A percentile compares a stretch with the other conserved stretches of the same genome.
phyloP scores from a whole-genome alignment of 2,797 vertebrate genomes.

The Enteromius argenteus region DNA sequence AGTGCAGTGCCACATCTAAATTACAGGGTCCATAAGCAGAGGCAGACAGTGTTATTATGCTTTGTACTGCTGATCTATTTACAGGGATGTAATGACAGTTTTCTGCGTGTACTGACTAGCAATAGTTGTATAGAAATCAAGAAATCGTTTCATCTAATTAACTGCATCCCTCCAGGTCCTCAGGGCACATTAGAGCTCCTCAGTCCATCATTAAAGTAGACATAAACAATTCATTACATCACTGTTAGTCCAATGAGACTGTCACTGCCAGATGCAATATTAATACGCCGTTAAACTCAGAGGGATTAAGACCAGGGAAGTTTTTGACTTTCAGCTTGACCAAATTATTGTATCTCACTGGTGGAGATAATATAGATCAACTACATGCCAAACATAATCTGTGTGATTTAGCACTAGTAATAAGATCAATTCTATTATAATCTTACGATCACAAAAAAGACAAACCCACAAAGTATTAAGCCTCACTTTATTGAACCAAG shows the following conservation, averaged over 20 bases:
- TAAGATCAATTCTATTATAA: neutral
- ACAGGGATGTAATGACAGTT: constrained; percentile 34
- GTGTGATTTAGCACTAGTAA: neutral
- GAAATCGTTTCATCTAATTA: constrained; percentile 50
- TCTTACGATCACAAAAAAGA: constrained; percentile 29
- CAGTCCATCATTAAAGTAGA: constrained; percentile 82
- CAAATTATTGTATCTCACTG: constrained; percentile 60
- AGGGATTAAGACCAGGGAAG: constrained; percentile 73
- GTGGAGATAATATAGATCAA: neutral
- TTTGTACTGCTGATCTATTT: constrained; percentile 24
- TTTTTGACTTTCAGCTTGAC: constrained; percentile 66
- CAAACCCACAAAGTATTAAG: constrained; percentile 48
- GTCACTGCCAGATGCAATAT: constrained; percentile 77
- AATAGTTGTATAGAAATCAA: constrained; percentile 39
- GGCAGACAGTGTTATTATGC: constrained; percentile 7
- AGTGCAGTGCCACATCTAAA: neutral
- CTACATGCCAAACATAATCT: neutral
- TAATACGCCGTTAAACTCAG: constrained; percentile 77
- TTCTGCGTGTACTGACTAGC: constrained; percentile 27
- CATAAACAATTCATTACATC: constrained; percentile 85
- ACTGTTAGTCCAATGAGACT: constrained; percentile 80
- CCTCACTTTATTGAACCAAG: constrained; percentile 72
- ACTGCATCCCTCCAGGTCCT: constrained; percentile 43
- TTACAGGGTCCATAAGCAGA: constrained; percentile 24
- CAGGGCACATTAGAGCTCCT: constrained; percentile 77